phyloP scores from a whole-genome alignment of 2,113 vertebrate species.

The Callipepla californica region DNA sequence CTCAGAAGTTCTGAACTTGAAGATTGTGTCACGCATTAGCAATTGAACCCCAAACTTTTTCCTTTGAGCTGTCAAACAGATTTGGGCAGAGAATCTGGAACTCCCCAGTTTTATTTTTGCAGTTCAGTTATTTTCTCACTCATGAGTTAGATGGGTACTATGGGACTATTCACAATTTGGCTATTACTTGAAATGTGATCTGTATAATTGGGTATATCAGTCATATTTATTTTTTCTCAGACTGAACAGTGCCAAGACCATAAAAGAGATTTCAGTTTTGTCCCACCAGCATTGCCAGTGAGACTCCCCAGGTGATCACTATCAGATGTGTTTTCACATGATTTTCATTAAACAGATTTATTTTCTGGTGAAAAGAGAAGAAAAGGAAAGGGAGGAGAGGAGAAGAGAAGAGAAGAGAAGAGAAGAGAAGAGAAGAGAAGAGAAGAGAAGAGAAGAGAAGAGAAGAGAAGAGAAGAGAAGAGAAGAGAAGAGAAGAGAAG shows the following conservation, averaged over 20 bases:
- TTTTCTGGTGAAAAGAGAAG: not conserved
- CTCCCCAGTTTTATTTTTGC: not conserved
- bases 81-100: not conserved
- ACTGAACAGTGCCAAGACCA: not conserved
- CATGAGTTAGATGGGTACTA: not conserved
- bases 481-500: not conserved
- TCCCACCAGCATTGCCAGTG: not conserved
- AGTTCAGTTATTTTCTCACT: not conserved
- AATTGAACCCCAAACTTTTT: not conserved
- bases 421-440: too few species aligned
- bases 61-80: not conserved
- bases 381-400: too few species aligned
- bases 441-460: too few species aligned
- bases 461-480: too few species aligned
- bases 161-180: not conserved
- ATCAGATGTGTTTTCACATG: slow-evolving; percentile 15
- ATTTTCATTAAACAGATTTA: slow-evolving; percentile 15
- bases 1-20: not conserved
- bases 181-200: slow-evolving; percentile 47
- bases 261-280: slow-evolving; percentile 30
- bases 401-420: too few species aligned
- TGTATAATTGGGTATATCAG: not conserved
- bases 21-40: not conserved
- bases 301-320: not conserved
- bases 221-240: not conserved